These are phyloP conservation scores for Heteropelma amictum DNA, from an alignment of 2,888 invertebrate genomes.

Conservation along the genomic window DNA sequence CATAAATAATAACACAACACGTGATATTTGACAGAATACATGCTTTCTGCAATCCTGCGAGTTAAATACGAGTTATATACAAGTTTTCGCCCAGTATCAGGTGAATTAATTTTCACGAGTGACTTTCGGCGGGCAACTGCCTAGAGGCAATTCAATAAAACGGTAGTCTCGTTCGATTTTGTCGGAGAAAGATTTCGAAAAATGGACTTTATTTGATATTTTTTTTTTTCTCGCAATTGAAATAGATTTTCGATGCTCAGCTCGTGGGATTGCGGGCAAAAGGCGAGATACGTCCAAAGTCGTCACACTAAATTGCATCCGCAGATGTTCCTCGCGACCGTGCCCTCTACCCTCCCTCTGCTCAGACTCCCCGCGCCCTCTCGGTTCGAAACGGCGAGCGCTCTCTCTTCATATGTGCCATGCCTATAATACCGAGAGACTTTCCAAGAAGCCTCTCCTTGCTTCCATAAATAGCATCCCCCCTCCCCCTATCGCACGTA, in stretches of 20 bases:
- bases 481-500: conserved; percentile 35
- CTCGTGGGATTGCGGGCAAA: conserved; percentile 3
- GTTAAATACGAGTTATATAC: no score
- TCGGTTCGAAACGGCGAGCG: conserved; percentile 8
- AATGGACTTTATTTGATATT: neutral
- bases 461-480: conserved; percentile 51
- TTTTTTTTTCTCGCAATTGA: neutral
- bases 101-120: no score
- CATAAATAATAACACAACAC: no score
- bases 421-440: conserved; percentile 44
- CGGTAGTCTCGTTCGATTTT: no score
- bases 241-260: neutral
- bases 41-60: no score
- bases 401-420: conserved; percentile 43
- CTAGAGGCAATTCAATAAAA: neutral
- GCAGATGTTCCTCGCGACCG: conserved; percentile 52
- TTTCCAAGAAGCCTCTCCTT: conserved; percentile 50
- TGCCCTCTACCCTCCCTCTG: conserved; percentile 5
- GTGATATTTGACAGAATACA: no score
- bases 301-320: conserved; percentile 56
- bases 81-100: no score
- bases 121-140: no score
- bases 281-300: conserved; percentile 12
- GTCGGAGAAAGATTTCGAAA: neutral
- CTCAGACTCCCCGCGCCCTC: neutral